Conservation (phyloP, 2,113 vertebrate species). For the Clarias gariepinus region DNA sequence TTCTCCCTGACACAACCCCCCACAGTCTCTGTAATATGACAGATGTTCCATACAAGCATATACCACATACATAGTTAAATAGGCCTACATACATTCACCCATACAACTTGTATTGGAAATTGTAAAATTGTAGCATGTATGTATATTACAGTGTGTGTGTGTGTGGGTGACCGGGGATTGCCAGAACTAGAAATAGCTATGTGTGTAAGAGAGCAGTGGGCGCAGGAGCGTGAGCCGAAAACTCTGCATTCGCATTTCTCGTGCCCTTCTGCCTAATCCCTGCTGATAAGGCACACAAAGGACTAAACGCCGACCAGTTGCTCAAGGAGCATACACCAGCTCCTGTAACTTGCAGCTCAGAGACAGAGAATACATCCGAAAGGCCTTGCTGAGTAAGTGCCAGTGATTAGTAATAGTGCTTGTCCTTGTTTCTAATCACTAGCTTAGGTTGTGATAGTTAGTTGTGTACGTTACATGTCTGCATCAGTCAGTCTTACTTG, state of each 20-base stretch:
- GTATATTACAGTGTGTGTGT: neutral
- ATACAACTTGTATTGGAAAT: neutral
- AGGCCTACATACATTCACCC: neutral
- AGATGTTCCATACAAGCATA: neutral
- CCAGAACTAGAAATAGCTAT: constrained; percentile 40
- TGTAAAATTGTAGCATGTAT: neutral
- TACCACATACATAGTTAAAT: neutral
- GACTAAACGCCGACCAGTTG: constrained; percentile 61
- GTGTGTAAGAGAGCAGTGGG: constrained; percentile 12
- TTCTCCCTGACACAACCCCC: neutral
- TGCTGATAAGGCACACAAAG: constrained; percentile 69
- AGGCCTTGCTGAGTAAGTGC: neutral
- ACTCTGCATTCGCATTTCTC: constrained; percentile 45
- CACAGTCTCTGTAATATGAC: neutral
- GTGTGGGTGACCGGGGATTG: constrained; percentile 19
- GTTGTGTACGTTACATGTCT: too few relatives aligned
- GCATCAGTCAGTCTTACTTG: neutral
- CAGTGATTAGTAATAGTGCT: neutral
- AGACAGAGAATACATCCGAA: neutral
- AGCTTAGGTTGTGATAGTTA: neutral
- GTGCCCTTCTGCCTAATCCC: constrained; percentile 64
- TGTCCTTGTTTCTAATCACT: neutral
- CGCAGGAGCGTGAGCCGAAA: constrained; percentile 49
- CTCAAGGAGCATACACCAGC: constrained; percentile 50
- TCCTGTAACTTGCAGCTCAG: neutral